A percentile compares a stretch with the other conserved stretches of the same genome.
Conservation (phyloP, 2,797 vertebrate genomes). For the Clangula hyemalis region DNA sequence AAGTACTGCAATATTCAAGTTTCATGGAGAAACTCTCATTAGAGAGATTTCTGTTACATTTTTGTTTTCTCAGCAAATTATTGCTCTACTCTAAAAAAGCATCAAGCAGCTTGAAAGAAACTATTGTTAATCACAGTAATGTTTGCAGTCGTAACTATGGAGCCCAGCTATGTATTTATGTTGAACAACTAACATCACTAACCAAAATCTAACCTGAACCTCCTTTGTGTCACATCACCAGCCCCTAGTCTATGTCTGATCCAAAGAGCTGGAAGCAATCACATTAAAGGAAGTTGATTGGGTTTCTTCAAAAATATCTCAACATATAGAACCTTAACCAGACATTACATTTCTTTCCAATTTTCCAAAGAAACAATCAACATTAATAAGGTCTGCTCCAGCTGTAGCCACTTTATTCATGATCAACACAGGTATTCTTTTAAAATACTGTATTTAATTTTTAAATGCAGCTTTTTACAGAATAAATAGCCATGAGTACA, state of each 20-base stretch:
- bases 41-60: background rate
- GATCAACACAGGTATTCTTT: background rate
- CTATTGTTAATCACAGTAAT: background rate
- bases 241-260: background rate
- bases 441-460: background rate
- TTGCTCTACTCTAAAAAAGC: background rate
- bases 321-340: background rate
- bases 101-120: background rate
- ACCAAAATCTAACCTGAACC: background rate
- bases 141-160: conserved; percentile 36
- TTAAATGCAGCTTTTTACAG: background rate
- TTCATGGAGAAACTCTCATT: background rate
- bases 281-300: background rate
- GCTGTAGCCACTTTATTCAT: background rate
- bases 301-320: background rate
- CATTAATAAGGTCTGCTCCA: background rate
- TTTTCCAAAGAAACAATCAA: background rate
- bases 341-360: background rate
- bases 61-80: background rate
- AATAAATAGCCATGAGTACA: background rate
- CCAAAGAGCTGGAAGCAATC: background rate
- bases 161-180: conserved; percentile 9
- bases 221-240: background rate
- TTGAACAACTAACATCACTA: background rate
- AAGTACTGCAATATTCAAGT: background rate